These are phyloP conservation scores for Thecophora atra DNA, from an alignment of 2,888 invertebrate genomes.

Conservation along the genomic window DNA sequence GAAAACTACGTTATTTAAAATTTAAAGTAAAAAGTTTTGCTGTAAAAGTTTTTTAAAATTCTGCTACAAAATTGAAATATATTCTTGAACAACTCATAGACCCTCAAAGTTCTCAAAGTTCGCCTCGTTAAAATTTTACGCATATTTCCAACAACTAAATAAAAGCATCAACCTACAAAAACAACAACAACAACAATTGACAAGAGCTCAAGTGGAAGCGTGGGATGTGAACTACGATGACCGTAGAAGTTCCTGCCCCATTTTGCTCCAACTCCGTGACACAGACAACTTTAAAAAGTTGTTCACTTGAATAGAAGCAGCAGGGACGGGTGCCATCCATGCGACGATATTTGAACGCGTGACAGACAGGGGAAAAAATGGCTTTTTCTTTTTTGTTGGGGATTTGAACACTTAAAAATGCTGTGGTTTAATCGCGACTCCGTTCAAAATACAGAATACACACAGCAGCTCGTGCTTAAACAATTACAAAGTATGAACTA, in stretches of 20 bases:
- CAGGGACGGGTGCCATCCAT: neutral
- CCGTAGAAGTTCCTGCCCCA: neutral
- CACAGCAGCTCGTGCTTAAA: constrained; percentile 24
- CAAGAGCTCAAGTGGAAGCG: constrained; percentile 35
- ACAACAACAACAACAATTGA: neutral
- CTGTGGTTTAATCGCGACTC: constrained; percentile 13
- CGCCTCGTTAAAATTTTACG: no score
- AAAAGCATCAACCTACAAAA: neutral
- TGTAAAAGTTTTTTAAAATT: no score
- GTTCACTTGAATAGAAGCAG: neutral
- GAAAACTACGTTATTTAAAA: no score
- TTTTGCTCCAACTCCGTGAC: neutral
- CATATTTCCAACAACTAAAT: no score
- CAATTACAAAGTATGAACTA: constrained; percentile 30
- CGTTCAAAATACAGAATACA: neutral
- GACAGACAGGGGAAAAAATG: constrained; percentile 5
- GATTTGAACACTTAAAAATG: constrained; percentile 16
- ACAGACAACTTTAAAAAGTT: neutral
- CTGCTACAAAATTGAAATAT: no score
- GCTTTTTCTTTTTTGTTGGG: neutral
- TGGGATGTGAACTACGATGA: constrained; percentile 26
- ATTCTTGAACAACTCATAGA: no score
- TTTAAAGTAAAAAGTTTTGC: no score
- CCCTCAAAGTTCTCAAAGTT: no score
- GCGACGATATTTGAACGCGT: neutral